Conservation (phyloP, 2,888 invertebrate species). For the Cryptocephalus moraei region DNA sequence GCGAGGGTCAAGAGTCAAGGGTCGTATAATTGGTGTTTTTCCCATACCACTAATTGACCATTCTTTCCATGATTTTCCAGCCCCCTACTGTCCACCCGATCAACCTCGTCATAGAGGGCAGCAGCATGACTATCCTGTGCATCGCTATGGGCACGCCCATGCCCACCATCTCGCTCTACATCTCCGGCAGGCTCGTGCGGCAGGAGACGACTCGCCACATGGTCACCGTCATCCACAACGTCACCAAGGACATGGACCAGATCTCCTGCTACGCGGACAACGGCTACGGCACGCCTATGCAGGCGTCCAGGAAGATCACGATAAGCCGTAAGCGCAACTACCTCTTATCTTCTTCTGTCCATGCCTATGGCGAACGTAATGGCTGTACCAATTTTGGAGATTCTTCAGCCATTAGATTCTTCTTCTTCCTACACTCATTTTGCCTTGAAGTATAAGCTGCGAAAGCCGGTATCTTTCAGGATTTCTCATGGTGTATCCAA, state of each 20-base stretch:
- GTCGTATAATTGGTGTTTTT: too few relatives aligned
- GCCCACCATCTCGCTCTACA: conserved; percentile 74
- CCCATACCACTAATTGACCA: too few relatives aligned
- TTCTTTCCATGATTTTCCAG: too few relatives aligned
- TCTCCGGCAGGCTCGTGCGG: conserved; percentile 66
- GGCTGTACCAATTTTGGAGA: too few relatives aligned
- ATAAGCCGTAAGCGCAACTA: conserved; percentile 77
- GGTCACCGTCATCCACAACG: conserved; percentile 79
- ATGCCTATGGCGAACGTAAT: too few relatives aligned
- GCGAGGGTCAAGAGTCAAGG: too few relatives aligned
- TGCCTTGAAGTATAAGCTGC: too few relatives aligned
- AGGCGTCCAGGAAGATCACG: conserved; percentile 67
- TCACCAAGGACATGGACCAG: conserved; percentile 75
- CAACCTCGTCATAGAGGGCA: conserved; percentile 72
- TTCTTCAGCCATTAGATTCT: too few relatives aligned
- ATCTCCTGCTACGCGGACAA: conserved; percentile 84
- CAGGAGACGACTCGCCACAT: conserved; percentile 76
- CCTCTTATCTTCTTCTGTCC: too few relatives aligned
- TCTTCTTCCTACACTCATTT: too few relatives aligned
- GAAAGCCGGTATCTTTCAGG: too few relatives aligned
- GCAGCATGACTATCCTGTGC: conserved; percentile 77
- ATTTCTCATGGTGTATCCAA: too few relatives aligned
- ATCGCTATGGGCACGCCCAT: conserved; percentile 79
- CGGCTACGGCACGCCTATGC: conserved; percentile 79
- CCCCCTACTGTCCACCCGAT: conserved; percentile 77